Conservation (phyloP, 2,888 invertebrate species). For the Muscina levida region DNA sequence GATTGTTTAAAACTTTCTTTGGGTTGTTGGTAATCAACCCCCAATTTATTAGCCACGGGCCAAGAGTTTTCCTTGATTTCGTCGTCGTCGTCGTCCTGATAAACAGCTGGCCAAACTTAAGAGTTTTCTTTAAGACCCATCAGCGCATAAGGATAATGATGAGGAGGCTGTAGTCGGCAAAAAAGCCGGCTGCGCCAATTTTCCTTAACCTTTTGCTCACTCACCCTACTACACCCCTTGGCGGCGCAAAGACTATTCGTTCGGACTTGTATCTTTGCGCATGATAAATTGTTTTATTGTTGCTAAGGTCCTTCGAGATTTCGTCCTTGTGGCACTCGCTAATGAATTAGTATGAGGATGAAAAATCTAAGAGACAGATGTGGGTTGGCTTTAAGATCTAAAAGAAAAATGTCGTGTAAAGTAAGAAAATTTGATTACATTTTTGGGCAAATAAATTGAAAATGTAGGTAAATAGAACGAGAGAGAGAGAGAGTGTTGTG, state of each 20-base stretch:
- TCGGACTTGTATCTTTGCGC: constrained; percentile 8
- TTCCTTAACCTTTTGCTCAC: constrained; percentile 47
- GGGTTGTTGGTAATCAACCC: constrained; percentile 32
- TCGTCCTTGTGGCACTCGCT: constrained; percentile 16
- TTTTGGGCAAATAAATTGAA: neutral
- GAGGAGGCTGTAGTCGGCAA: neutral
- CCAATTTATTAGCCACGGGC: constrained; percentile 51
- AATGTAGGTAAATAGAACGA: too few relatives aligned
- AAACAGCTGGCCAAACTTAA: constrained; percentile 39
- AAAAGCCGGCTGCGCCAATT: constrained; percentile 50
- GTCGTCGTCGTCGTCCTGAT: constrained; percentile 17
- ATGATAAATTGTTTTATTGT: constrained; percentile 41
- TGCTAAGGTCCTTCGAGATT: constrained; percentile 42
- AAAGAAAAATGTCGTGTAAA: neutral
- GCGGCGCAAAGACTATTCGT: neutral
- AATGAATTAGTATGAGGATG: constrained; percentile 27
- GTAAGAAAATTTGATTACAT: constrained; percentile 5
- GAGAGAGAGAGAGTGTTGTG: too few relatives aligned
- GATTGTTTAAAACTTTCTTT: constrained; percentile 42
- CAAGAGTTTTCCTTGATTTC: constrained; percentile 1
- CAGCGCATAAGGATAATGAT: neutral
- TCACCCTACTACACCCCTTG: constrained; percentile 4
- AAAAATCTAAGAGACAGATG: constrained; percentile 11
- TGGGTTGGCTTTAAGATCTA: neutral
- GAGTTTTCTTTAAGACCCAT: neutral